A percentile compares a stretch with the other conserved stretches of the same genome.
Evolutionary conservation across 2,888 invertebrate species (phyloP).

Genomic region (Entomobrya multifasciata): DNA sequence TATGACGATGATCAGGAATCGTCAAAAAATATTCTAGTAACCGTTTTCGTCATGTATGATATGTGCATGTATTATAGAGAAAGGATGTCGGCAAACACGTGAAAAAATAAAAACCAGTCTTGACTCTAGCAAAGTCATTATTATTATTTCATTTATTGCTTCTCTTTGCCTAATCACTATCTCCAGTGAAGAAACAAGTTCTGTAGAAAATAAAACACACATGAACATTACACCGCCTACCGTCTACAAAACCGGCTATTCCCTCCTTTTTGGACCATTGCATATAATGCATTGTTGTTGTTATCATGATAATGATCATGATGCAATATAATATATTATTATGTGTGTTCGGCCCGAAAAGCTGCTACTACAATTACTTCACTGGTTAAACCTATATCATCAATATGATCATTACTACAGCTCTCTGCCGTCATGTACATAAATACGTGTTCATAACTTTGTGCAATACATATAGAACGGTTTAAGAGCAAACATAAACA

Average conservation of each 20-base stretch:
- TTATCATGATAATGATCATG: slow-evolving; percentile 39
- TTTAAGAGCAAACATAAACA: slow-evolving; percentile 1
- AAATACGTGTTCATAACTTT: slow-evolving; percentile 21
- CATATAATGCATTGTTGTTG: slow-evolving; percentile 8
- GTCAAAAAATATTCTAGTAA: no score
- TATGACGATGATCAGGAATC: neutral
- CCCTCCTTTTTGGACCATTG: slow-evolving; percentile 23
- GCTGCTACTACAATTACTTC: slow-evolving; percentile 64
- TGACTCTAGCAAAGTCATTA: slow-evolving; percentile 73
- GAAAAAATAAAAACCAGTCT: slow-evolving; percentile 71
- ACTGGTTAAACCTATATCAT: slow-evolving; percentile 58
- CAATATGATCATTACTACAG: slow-evolving; percentile 48
- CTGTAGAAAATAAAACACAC: slow-evolving; percentile 73
- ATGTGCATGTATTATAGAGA: neutral
- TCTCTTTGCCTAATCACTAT: slow-evolving; percentile 65
- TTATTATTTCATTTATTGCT: slow-evolving; percentile 73
- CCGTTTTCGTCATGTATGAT: neutral
- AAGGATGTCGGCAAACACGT: slow-evolving; percentile 59
- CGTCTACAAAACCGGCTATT: slow-evolving; percentile 54
- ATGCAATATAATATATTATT: slow-evolving; percentile 45
- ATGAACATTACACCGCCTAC: slow-evolving; percentile 75
- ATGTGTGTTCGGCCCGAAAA: slow-evolving; percentile 49
- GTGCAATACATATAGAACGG: neutral
- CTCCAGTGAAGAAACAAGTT: slow-evolving; percentile 72
- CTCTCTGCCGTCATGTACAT: slow-evolving; percentile 22